Conservation (phyloP, 2,797 vertebrate genomes). For the Onychomys arenicola region DNA sequence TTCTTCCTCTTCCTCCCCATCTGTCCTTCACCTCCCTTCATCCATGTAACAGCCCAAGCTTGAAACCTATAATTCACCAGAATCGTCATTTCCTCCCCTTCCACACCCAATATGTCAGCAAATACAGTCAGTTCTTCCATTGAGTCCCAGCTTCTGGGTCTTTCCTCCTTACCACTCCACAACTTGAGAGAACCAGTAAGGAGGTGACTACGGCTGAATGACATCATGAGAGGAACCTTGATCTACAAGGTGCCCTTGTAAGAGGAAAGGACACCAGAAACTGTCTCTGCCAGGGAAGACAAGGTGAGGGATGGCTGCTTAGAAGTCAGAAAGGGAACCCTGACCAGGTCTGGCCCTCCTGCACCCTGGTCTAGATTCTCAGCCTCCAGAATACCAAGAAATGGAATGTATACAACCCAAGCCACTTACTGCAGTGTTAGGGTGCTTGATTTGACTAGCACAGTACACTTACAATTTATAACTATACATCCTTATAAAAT, state of each 20-base stretch:
- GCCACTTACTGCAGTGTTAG: neutral
- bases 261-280: neutral
- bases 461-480: neutral
- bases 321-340: neutral
- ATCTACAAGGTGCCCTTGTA: neutral
- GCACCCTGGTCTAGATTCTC: neutral
- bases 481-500: neutral
- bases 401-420: neutral
- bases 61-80: slow-evolving; percentile 1
- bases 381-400: neutral
- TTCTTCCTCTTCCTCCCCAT: slow-evolving; percentile 4
- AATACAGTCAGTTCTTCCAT: neutral
- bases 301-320: neutral
- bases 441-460: neutral
- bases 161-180: neutral
- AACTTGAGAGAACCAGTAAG: neutral
- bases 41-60: neutral
- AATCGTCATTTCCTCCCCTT: neutral
- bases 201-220: neutral
- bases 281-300: neutral
- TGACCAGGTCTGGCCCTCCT: neutral
- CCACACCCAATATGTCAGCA: neutral
- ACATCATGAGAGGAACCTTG: neutral
- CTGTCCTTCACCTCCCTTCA: neutral
- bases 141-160: slow-evolving; percentile 28